These are phyloP conservation scores for Caenorhabditis virilis DNA, from an alignment of 2,888 invertebrate genomes.

Conservation along the genomic window DNA sequence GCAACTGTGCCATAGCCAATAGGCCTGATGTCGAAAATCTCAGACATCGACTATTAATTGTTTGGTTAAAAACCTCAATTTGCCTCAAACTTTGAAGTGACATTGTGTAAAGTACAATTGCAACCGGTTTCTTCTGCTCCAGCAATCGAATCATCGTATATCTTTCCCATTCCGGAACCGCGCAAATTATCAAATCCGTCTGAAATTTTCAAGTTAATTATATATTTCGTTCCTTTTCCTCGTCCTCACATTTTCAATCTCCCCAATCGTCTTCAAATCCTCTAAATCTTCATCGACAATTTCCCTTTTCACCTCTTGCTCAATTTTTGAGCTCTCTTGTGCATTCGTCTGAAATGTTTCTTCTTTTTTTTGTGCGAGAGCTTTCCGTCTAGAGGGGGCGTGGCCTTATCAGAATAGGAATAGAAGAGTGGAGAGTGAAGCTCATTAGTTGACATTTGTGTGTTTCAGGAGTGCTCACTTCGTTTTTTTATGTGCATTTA, in stretches of 20 bases:
- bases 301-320: constrained; percentile 8
- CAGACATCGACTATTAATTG: no score
- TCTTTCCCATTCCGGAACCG: constrained; percentile 62
- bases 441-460: constrained; percentile 1
- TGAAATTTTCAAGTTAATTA: constrained; percentile 10
- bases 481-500: constrained; percentile 1
- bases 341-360: no score
- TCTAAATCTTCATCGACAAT: constrained; percentile 21
- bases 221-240: no score
- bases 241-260: constrained; percentile 11
- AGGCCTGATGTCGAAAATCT: no score
- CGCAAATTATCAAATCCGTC: constrained; percentile 34
- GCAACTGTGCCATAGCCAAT: no score
- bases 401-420: neutral
- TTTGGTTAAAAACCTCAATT: constrained; percentile 79
- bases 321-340: no score
- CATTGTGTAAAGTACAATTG: constrained; percentile 86
- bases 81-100: constrained; percentile 86
- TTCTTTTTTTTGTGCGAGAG: constrained; percentile 10
- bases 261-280: constrained; percentile 21
- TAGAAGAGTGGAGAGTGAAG: no score
- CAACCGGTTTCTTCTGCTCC: constrained; percentile 75
- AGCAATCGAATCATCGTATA: constrained; percentile 73
- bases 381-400: no score
- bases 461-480: neutral